A percentile compares a stretch with the other conserved stretches of the same genome.
These are phyloP conservation scores for Triops longicaudatus DNA, from an alignment of 1,140 invertebrate species.

Conservation along the genomic window DNA sequence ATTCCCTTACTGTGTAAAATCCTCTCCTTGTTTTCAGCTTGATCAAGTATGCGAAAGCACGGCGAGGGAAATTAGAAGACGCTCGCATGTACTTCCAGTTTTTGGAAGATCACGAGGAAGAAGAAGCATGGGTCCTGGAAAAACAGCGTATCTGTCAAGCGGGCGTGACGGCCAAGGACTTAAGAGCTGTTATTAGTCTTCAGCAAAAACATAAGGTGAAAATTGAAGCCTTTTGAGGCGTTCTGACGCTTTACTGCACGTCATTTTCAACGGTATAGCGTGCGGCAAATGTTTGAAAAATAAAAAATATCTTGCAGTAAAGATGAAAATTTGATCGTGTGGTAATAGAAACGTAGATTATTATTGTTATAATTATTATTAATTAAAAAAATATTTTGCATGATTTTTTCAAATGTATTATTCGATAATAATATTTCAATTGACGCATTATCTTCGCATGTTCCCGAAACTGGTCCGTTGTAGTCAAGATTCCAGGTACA, in stretches of 20 bases:
- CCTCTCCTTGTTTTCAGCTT: conserved; percentile 31
- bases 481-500: conserved; percentile 12
- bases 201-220: conserved; percentile 87
- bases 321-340: no score
- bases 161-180: conserved; percentile 85
- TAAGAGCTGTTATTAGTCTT: conserved; percentile 76
- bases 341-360: no score
- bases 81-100: conserved; percentile 91
- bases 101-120: conserved; percentile 84
- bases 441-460: conserved; percentile 9
- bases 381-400: no score
- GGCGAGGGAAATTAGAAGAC: conserved; percentile 75
- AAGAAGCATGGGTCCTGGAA: conserved; percentile 87
- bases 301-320: no score
- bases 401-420: neutral
- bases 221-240: neutral
- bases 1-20: neutral
- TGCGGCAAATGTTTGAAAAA: no score
- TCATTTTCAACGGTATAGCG: neutral
- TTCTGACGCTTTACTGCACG: neutral
- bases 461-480: neutral
- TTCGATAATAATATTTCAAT: no score
- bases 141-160: conserved; percentile 84
- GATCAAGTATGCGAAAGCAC: conserved; percentile 45
- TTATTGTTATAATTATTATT: no score